Conservation (phyloP, 2,888 invertebrate genomes). For the Maniola hyperantus region DNA sequence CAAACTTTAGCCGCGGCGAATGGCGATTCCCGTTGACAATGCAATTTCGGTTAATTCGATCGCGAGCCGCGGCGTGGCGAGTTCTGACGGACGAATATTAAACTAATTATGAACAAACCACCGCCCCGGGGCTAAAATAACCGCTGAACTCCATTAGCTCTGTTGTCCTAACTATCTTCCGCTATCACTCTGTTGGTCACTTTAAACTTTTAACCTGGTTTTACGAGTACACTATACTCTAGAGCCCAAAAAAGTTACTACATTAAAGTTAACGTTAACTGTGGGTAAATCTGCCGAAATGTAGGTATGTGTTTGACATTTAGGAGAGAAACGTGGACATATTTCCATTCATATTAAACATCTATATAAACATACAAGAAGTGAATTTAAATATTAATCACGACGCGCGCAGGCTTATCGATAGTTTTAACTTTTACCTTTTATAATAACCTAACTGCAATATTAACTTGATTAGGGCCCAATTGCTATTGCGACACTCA, state of each 20-base stretch:
- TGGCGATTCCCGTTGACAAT: constrained; percentile 63
- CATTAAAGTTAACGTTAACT: background rate
- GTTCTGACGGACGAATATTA: constrained; percentile 58
- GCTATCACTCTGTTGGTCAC: constrained; percentile 35
- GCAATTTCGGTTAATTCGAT: constrained; percentile 77
- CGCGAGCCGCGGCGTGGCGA: constrained; percentile 47
- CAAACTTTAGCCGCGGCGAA: constrained; percentile 44
- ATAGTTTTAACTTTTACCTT: no score
- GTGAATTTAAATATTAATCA: no score
- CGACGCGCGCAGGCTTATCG: no score
- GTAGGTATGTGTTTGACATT: no score
- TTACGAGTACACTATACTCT: background rate
- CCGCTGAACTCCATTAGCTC: constrained; percentile 63
- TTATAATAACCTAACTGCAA: no score
- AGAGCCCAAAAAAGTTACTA: no score
- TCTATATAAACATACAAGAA: no score
- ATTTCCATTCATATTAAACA: no score
- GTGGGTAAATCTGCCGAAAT: no score
- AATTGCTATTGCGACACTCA: no score
- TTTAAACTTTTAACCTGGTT: constrained; percentile 25
- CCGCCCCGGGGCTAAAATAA: constrained; percentile 60
- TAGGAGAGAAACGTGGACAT: no score
- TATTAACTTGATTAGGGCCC: no score
- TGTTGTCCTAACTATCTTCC: constrained; percentile 46
- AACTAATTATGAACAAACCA: constrained; percentile 76